These are phyloP conservation scores for Aphelocoma coerulescens DNA, from an alignment of 2,113 vertebrate species.

Conservation along the genomic window DNA sequence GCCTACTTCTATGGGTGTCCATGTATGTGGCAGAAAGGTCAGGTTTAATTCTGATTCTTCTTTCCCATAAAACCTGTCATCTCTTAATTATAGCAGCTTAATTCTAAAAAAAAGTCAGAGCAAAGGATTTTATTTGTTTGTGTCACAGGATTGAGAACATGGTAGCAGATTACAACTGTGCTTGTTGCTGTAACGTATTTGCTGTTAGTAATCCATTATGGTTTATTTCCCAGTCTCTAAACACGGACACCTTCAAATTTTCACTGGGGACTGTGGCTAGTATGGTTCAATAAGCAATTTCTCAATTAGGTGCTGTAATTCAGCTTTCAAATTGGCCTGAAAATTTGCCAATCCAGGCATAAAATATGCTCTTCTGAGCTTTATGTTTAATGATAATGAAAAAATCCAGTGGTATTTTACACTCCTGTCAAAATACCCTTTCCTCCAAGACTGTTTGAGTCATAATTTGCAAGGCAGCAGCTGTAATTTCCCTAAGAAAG, in stretches of 20 bases:
- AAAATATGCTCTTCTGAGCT: neutral
- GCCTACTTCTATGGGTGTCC: neutral
- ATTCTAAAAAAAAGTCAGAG: neutral
- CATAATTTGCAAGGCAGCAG: neutral
- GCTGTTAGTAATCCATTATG: neutral
- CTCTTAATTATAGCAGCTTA: neutral
- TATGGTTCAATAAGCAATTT: neutral
- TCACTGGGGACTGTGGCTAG: neutral
- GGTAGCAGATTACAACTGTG: neutral
- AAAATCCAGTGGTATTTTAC: neutral
- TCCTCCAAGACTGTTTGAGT: neutral
- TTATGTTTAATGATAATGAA: neutral
- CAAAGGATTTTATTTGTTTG: neutral
- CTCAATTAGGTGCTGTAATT: neutral
- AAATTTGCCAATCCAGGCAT: slow-evolving; percentile 1
- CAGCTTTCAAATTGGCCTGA: slow-evolving; percentile 5
- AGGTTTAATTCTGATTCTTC: neutral
- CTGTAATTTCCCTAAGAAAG: neutral
- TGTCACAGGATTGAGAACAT: neutral
- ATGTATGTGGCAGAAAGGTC: fast-evolving
- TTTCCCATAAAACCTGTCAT: neutral
- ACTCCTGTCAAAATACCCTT: neutral
- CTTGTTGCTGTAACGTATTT: neutral
- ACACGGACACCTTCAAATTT: neutral
- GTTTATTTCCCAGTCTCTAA: neutral